A percentile compares a stretch with the other conserved stretches of the same genome.
Conservation (phyloP, 2,888 invertebrate genomes). For the Bombyx huttoni region DNA sequence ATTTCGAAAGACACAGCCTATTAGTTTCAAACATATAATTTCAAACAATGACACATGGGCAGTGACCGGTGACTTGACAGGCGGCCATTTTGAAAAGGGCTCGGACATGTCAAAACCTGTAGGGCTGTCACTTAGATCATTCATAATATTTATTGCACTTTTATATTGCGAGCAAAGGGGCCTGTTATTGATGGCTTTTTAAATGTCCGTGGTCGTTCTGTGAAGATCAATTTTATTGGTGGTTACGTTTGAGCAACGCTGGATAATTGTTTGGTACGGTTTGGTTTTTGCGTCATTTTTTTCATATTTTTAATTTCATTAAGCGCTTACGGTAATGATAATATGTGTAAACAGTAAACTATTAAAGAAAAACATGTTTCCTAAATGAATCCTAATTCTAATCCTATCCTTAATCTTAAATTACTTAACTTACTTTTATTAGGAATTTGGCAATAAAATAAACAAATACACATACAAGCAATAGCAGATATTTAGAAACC, state of each 20-base stretch:
- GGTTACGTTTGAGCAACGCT: background rate
- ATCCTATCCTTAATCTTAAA: too few relatives aligned
- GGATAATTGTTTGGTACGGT: background rate
- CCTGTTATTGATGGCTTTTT: slow-evolving; percentile 34
- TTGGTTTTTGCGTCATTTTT: background rate
- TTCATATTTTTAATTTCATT: background rate
- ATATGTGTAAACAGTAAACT: too few relatives aligned
- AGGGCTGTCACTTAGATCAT: slow-evolving; percentile 35
- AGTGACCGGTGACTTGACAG: slow-evolving; percentile 52
- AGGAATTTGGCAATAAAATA: too few relatives aligned
- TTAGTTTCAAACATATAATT: slow-evolving; percentile 50
- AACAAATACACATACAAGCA: too few relatives aligned
- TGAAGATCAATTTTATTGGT: background rate
- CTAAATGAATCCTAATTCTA: too few relatives aligned
- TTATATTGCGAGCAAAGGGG: slow-evolving; percentile 5
- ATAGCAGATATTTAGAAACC: too few relatives aligned
- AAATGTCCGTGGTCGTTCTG: slow-evolving; percentile 13
- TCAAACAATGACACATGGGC: slow-evolving; percentile 40
- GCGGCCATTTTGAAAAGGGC: slow-evolving; percentile 62
- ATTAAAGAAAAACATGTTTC: too few relatives aligned
- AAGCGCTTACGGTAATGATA: too few relatives aligned
- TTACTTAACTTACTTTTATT: too few relatives aligned
- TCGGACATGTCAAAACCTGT: slow-evolving; percentile 50
- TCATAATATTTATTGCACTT: slow-evolving; percentile 30
- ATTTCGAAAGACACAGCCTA: slow-evolving; percentile 12